These are phyloP conservation scores for Octopus sinensis DNA, from an alignment of 1,140 invertebrate genomes.

Conservation along the genomic window DNA sequence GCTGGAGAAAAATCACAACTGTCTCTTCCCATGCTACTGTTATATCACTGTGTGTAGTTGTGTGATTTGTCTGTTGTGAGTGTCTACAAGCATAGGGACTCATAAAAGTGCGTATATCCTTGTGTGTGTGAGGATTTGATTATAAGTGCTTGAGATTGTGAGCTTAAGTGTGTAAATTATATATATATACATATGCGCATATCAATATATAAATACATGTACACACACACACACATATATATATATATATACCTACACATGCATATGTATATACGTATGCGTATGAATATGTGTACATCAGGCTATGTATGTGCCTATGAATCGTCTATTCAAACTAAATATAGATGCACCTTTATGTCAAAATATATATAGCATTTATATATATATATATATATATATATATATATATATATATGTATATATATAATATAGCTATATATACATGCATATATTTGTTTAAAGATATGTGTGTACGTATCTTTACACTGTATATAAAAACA, in stretches of 20 bases:
- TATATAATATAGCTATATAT: not conserved
- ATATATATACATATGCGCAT: not conserved
- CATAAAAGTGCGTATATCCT: too few relatives aligned
- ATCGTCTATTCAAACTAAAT: not conserved
- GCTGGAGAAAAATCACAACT: too few relatives aligned
- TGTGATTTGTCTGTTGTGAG: too few relatives aligned
- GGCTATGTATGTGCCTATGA: not conserved
- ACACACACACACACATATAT: not conserved
- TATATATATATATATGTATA: conserved; percentile 2
- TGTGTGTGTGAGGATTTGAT: too few relatives aligned
- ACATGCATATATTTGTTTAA: not conserved
- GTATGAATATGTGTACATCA: not conserved
- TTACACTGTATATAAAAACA: not conserved
- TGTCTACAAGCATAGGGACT: too few relatives aligned
- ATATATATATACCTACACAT: not conserved
- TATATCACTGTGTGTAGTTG: too few relatives aligned
- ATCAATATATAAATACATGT: not conserved
- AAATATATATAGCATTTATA: not conserved
- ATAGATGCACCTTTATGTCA: not conserved
- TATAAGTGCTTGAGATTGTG: too few relatives aligned
- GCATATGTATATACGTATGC: not conserved
- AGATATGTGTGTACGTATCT: not conserved
- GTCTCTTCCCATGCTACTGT: too few relatives aligned
- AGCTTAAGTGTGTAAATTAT: not conserved
- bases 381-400: not conserved